phyloP scores from a whole-genome alignment of 2,797 vertebrate genomes.

The Coracias cyanogaster region DNA sequence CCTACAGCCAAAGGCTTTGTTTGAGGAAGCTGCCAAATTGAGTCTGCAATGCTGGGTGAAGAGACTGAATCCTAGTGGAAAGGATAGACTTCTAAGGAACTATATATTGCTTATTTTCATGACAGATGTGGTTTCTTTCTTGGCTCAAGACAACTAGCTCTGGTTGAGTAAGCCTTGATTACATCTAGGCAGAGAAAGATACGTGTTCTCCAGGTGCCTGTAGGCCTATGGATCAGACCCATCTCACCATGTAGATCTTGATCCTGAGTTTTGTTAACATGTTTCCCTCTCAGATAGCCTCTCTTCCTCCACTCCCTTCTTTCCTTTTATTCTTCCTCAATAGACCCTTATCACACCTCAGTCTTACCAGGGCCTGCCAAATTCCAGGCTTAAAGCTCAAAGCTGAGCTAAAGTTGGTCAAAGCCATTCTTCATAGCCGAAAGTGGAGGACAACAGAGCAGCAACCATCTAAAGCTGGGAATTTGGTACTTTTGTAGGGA shows the following conservation, averaged over 20 bases:
- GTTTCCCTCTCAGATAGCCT: neutral
- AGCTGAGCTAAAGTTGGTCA: neutral
- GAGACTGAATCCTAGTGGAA: neutral
- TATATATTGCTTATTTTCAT: neutral
- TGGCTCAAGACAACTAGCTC: neutral
- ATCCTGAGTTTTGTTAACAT: neutral
- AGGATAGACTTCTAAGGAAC: neutral
- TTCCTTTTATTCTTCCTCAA: neutral
- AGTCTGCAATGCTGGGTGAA: neutral
- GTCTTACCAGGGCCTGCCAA: neutral
- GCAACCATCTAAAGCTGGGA: neutral
- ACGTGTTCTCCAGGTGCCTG: neutral
- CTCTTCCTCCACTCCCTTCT: neutral
- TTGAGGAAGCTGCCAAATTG: neutral
- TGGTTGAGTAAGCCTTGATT: neutral
- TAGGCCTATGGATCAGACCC: neutral
- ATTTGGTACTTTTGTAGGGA: neutral
- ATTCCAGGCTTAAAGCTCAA: neutral
- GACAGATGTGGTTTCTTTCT: neutral
- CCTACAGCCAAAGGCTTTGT: accelerated
- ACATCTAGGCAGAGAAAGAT: neutral
- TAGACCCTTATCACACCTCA: neutral
- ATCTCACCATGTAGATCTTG: neutral
- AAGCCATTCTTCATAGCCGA: neutral
- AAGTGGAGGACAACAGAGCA: neutral